A percentile compares a stretch with the other conserved stretches of the same genome.
These are phyloP conservation scores for Tetropium fuscum DNA, from an alignment of 2,888 invertebrate species.

Conservation along the genomic window DNA sequence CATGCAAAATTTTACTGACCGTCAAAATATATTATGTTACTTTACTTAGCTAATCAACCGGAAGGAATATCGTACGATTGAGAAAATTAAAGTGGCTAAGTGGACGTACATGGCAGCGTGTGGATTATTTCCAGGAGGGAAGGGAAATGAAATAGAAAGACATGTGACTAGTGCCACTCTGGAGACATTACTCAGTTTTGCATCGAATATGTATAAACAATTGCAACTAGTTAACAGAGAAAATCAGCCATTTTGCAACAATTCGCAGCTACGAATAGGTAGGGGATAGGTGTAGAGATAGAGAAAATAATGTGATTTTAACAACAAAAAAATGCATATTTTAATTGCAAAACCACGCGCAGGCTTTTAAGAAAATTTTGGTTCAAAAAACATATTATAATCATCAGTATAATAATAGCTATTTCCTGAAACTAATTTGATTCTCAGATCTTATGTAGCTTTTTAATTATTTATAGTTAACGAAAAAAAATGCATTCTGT, in stretches of 20 bases:
- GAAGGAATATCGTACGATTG: constrained; percentile 73
- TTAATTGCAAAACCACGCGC: too few species aligned
- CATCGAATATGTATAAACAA: constrained; percentile 77
- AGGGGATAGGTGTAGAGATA: too few species aligned
- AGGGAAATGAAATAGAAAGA: constrained; percentile 65
- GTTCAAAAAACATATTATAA: too few species aligned
- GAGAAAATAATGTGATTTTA: constrained; percentile 32
- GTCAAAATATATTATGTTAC: too few species aligned
- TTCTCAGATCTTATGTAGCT: too few species aligned
- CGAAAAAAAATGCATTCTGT: too few species aligned
- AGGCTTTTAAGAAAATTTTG: too few species aligned
- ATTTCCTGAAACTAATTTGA: too few species aligned
- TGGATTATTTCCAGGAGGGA: constrained; percentile 81
- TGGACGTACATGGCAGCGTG: constrained; percentile 98
- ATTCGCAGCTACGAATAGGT: constrained; percentile 84
- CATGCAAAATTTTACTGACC: too few species aligned
- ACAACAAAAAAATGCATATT: too few species aligned
- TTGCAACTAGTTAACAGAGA: constrained; percentile 72
- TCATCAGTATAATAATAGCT: too few species aligned
- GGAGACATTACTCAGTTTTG: constrained; percentile 77
- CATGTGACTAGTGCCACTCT: constrained; percentile 62
- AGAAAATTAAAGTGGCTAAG: constrained; percentile 97
- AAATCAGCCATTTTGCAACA: constrained; percentile 69
- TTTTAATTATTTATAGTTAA: too few species aligned
- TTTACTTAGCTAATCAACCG: constrained; percentile 48